A percentile compares a stretch with the other conserved stretches of the same genome.
Evolutionary conservation across 1,140 invertebrate genomes (phyloP).

Genomic region (Drosophila sp.): DNA sequence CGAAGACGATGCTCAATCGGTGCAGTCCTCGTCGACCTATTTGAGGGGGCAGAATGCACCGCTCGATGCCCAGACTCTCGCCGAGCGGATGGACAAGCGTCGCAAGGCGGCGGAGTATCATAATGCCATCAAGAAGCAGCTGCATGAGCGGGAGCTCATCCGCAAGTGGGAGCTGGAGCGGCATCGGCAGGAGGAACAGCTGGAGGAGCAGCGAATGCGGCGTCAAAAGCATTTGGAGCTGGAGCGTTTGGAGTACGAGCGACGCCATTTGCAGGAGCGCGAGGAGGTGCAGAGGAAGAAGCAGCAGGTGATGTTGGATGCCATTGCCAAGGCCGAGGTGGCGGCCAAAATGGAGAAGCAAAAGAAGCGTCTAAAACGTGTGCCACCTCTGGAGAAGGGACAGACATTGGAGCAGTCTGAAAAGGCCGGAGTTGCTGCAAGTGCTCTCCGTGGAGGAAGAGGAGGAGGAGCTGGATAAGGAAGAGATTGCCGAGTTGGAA

Average conservation of each 20-base stretch:
- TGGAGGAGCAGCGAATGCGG: slow-evolving; percentile 87
- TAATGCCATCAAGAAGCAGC: slow-evolving; percentile 88
- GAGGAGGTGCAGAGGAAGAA: slow-evolving; percentile 86
- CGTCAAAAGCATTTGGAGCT: slow-evolving; percentile 87
- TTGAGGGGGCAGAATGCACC: slow-evolving; percentile 89
- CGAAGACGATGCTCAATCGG: slow-evolving; percentile 81
- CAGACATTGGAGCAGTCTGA: slow-evolving; percentile 25
- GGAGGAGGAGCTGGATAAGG: slow-evolving; percentile 13
- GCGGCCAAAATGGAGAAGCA: slow-evolving; percentile 85
- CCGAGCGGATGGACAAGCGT: slow-evolving; percentile 87
- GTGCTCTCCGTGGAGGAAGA: slow-evolving; percentile 66
- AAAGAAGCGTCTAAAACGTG: slow-evolving; percentile 73
- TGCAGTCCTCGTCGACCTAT: slow-evolving; percentile 86
- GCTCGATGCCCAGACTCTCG: slow-evolving; percentile 86
- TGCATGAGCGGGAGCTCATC: slow-evolving; percentile 87
- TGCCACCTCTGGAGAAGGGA: slow-evolving; percentile 18
- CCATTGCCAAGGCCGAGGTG: slow-evolving; percentile 86
- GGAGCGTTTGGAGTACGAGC: slow-evolving; percentile 85
- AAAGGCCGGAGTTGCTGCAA: slow-evolving; percentile 43
- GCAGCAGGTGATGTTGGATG: slow-evolving; percentile 86
- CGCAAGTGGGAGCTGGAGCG: slow-evolving; percentile 87
- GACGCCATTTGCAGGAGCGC: slow-evolving; percentile 85
- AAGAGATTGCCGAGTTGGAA: not conserved
- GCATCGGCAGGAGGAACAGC: slow-evolving; percentile 86
- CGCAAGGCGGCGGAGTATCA: slow-evolving; percentile 89